Evolutionary conservation across 1,140 invertebrate species (phyloP).

Genomic region (Oreohelix idahoensis): DNA sequence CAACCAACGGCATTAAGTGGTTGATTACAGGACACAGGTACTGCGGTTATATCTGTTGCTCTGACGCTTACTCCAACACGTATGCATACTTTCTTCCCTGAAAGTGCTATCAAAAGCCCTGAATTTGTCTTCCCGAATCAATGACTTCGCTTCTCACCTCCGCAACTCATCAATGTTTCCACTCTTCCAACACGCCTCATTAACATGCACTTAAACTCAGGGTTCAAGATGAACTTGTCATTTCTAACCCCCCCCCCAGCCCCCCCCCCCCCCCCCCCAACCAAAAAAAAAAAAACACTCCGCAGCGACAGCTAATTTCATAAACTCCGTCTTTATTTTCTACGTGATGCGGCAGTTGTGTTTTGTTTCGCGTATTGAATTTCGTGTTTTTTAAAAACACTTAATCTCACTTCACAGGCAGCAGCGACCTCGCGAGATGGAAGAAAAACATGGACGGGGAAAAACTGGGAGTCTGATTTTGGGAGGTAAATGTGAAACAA

Average conservation of each 20-base stretch:
- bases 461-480: neutral
- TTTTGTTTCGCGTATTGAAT: conserved; percentile 1
- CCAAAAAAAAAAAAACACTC: too few relatives aligned
- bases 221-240: neutral
- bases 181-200: neutral
- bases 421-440: neutral
- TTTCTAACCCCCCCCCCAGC: too few relatives aligned
- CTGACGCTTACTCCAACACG: too few relatives aligned
- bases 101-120: too few relatives aligned
- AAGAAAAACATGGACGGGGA: neutral
- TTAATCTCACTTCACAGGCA: conserved; percentile 6
- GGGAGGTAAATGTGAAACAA: neutral
- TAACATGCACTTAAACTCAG: neutral
- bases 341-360: neutral
- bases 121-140: too few relatives aligned
- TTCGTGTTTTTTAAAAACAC: conserved; percentile 3
- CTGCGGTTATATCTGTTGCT: too few relatives aligned
- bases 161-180: too few relatives aligned
- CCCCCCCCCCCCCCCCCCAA: too few relatives aligned
- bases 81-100: too few relatives aligned
- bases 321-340: neutral
- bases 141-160: too few relatives aligned
- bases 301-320: neutral
- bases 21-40: too few relatives aligned
- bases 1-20: too few relatives aligned